These are phyloP conservation scores for Desmophyllum pertusum DNA, from an alignment of 92 coral and sea anemone genomes.

Conservation along the genomic window DNA sequence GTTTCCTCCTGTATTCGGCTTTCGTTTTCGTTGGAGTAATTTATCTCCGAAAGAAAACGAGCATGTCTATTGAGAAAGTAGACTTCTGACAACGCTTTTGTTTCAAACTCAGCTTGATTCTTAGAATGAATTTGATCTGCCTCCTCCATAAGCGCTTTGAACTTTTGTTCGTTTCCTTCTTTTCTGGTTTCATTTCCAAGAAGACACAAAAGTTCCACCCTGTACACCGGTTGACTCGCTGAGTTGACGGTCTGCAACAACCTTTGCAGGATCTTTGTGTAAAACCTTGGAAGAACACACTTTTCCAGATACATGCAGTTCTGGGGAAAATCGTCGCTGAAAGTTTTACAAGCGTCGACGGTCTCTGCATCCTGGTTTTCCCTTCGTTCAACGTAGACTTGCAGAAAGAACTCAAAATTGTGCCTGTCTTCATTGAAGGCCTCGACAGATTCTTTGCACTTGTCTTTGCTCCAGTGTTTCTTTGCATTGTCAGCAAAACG, in stretches of 20 bases:
- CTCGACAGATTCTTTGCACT: constrained; percentile 25
- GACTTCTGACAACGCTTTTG: background rate
- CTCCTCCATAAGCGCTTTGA: background rate
- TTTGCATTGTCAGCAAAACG: constrained; percentile 4
- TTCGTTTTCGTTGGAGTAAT: background rate
- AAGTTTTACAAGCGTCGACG: background rate
- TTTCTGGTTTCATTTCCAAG: background rate
- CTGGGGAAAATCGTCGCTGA: background rate
- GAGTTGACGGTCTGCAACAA: background rate
- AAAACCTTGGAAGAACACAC: constrained; percentile 34
- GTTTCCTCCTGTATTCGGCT: background rate
- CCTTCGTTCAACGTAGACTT: constrained; percentile 1
- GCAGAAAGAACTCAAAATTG: constrained; percentile 35
- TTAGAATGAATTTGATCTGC: background rate
- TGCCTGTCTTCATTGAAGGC: constrained; percentile 41
- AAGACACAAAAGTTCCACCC: constrained; percentile 29
- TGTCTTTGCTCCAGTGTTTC: constrained; percentile 36
- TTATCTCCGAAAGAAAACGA: constrained; percentile 19
- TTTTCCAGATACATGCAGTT: constrained; percentile 24
- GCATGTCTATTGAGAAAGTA: background rate
- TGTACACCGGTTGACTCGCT: background rate
- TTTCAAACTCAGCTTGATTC: background rate
- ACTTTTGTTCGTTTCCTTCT: background rate
- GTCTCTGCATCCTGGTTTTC: background rate
- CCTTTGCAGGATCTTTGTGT: background rate